Percentiles rank a stretch among this genome's conserved stretches.
These are phyloP conservation scores for Valencia hispanica DNA, from an alignment of 2,797 vertebrate species.

Conservation along the genomic window DNA sequence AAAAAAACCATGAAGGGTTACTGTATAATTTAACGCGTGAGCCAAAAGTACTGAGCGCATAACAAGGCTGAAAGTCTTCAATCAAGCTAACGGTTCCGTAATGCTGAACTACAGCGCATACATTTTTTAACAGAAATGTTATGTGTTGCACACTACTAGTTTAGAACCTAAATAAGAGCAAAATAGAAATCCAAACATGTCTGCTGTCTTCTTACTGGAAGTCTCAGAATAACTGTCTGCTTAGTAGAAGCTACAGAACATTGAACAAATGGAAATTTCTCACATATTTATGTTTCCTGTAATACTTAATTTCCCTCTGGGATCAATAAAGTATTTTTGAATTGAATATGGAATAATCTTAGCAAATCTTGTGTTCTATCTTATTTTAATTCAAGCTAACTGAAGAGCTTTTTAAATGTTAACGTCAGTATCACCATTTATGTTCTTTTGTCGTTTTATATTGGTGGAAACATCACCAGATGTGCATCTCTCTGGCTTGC, in stretches of 20 bases:
- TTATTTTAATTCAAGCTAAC: neutral
- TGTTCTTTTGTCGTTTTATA: neutral
- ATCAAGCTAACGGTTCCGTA: neutral
- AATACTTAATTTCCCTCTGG: too few species aligned
- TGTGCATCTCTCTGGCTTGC: neutral
- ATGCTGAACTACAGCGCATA: neutral
- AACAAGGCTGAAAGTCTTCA: neutral
- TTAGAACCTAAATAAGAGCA: neutral
- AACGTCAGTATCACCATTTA: neutral
- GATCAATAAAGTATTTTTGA: too few species aligned
- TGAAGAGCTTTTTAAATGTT: neutral
- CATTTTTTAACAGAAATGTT: neutral
- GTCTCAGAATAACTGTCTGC: neutral
- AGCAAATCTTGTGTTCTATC: neutral
- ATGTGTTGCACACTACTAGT: too few species aligned
- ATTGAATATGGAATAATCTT: neutral
- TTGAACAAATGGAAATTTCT: neutral
- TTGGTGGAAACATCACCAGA: neutral
- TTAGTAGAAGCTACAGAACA: neutral
- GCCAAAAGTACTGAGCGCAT: neutral
- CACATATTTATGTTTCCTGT: neutral
- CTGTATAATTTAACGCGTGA: constrained; percentile 11
- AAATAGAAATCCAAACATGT: neutral
- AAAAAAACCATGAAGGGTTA: constrained; percentile 6
- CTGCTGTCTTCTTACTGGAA: neutral